These are phyloP conservation scores for Papilio xuthus DNA, from an alignment of 1,140 invertebrate genomes.

Conservation along the genomic window DNA sequence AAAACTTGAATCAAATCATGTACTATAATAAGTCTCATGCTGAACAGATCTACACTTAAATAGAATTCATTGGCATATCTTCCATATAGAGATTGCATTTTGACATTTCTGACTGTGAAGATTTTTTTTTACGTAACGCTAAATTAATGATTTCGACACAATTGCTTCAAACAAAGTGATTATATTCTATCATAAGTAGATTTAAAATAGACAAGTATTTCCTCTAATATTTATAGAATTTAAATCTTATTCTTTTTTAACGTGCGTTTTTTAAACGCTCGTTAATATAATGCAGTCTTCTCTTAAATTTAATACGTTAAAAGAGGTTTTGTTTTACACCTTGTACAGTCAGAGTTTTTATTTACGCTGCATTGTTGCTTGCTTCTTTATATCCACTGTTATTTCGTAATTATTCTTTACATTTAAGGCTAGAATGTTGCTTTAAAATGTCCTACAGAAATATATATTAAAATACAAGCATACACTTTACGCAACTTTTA, in stretches of 20 bases:
- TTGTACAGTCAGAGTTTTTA: constrained; percentile 18
- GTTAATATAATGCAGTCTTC: not conserved
- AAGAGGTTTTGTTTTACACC: constrained; percentile 26
- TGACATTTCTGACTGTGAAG: no score
- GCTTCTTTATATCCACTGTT: not conserved
- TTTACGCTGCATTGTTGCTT: not conserved
- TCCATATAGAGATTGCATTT: no score
- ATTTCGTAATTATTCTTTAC: constrained; percentile 4
- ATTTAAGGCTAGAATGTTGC: not conserved
- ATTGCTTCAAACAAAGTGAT: no score
- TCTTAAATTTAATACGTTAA: constrained; percentile 22
- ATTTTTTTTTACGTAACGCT: no score
- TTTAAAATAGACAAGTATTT: no score
- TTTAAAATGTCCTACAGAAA: not conserved
- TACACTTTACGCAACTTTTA: not conserved
- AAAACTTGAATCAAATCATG: not conserved
- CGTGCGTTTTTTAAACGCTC: not conserved
- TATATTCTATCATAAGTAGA: no score
- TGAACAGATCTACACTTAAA: no score
- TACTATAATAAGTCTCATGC: not conserved
- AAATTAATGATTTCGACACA: no score
- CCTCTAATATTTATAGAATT: no score
- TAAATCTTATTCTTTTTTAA: no score
- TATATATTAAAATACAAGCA: not conserved
- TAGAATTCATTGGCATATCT: no score